A percentile compares a stretch with the other conserved stretches of the same genome.
phyloP scores from a whole-genome alignment of 2,888 invertebrate genomes.

The Himalopsyche japonica region DNA sequence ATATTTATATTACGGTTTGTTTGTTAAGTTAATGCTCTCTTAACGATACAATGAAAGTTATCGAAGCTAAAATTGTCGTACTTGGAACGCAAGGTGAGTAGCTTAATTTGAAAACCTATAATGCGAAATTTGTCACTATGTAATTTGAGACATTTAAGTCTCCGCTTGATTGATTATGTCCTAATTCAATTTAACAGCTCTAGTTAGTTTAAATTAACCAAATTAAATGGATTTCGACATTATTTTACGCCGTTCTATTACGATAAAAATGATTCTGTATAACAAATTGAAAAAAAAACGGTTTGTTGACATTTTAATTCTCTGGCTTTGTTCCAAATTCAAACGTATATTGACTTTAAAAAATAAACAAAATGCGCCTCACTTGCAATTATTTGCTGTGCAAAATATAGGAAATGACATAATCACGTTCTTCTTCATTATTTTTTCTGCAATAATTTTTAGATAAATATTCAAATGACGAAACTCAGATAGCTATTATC shows the following conservation, averaged over 20 bases:
- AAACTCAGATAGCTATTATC: not conserved
- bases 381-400: not conserved
- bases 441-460: not conserved
- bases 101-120: constrained; percentile 2
- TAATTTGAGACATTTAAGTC: constrained; percentile 17
- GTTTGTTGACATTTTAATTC: not conserved
- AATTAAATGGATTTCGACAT: not conserved
- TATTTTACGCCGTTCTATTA: not conserved
- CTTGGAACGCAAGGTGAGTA: constrained; percentile 77
- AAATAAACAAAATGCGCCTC: not conserved
- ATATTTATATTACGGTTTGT: not conserved
- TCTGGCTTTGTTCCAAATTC: not conserved
- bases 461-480: not conserved
- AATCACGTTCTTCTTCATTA: too few species aligned
- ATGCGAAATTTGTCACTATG: not conserved
- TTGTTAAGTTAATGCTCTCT: constrained; percentile 4
- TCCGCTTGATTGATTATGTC: constrained; percentile 8
- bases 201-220: not conserved
- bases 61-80: constrained; percentile 84
- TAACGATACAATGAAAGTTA: constrained; percentile 65
- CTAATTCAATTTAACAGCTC: not conserved
- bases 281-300: constrained; percentile 3
- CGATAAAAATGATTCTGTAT: not conserved
- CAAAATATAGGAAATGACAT: not conserved
- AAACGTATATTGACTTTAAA: not conserved